These are phyloP conservation scores for Stramonita haemastoma DNA, from an alignment of 2,888 invertebrate genomes.

Conservation along the genomic window DNA sequence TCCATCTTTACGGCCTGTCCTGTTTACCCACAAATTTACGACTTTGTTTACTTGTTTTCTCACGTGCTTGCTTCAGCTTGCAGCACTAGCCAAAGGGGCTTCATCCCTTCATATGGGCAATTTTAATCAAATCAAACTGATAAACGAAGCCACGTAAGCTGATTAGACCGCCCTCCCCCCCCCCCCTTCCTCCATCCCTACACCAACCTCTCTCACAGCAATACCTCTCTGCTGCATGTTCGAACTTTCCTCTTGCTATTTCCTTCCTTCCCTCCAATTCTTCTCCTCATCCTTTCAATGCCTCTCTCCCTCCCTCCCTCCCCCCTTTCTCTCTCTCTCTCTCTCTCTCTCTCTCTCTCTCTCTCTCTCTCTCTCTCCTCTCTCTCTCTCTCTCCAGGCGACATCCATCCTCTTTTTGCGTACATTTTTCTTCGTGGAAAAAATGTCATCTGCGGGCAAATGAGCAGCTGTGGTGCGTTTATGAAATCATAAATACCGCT, in stretches of 20 bases:
- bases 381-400: neutral
- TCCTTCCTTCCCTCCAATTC: neutral
- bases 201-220: neutral
- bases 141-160: slow-evolving; percentile 6
- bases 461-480: no score
- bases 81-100: neutral
- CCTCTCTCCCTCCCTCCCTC: neutral
- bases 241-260: neutral
- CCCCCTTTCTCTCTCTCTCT: neutral
- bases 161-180: neutral
- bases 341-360: neutral
- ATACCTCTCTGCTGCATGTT: neutral
- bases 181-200: neutral
- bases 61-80: neutral
- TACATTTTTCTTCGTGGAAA: neutral
- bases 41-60: slow-evolving; percentile 1
- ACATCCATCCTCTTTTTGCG: neutral
- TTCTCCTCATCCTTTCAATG: neutral
- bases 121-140: neutral
- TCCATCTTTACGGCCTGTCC: no score
- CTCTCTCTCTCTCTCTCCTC: no score
- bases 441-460: no score
- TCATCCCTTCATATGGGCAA: neutral
- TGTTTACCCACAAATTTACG: neutral
- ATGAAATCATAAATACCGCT: no score